A percentile compares a stretch with the other conserved stretches of the same genome.
phyloP scores from a whole-genome alignment of 2,888 invertebrate genomes.

The Mesoligia furuncula region DNA sequence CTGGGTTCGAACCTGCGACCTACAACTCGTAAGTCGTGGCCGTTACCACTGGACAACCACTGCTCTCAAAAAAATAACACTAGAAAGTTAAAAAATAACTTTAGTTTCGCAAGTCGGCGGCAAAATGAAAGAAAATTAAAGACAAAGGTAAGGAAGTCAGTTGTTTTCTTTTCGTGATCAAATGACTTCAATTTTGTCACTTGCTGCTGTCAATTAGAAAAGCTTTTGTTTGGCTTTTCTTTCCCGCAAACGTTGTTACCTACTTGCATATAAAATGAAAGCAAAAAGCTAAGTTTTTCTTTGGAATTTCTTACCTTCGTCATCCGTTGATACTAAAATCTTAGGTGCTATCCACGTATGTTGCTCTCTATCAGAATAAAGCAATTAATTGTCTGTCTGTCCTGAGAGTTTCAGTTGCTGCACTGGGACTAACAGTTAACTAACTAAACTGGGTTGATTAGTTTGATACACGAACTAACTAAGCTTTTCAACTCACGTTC shows the following conservation, averaged over 20 bases:
- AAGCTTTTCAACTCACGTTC: not conserved
- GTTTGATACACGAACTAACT: not conserved
- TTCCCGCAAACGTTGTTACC: not conserved
- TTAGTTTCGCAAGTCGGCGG: not conserved
- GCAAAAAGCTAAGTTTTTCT: not conserved
- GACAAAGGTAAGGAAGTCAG: too few species aligned
- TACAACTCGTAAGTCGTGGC: not conserved
- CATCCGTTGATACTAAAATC: not conserved
- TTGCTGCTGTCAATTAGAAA: not conserved
- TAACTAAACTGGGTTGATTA: not conserved
- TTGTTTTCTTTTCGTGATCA: not conserved
- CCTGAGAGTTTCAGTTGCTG: not conserved
- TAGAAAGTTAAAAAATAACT: too few species aligned
- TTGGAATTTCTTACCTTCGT: not conserved
- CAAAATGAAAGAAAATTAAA: too few species aligned
- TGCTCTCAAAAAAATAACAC: not conserved
- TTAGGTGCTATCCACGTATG: not conserved
- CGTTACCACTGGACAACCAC: not conserved
- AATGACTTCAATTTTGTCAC: not conserved
- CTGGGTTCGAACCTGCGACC: not conserved
- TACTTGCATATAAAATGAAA: not conserved
- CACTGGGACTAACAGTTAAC: not conserved
- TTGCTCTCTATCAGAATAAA: not conserved
- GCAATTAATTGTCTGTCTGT: not conserved
- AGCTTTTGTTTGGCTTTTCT: not conserved